Evolutionary conservation across 2,888 invertebrate genomes (phyloP).

Genomic region (Caenorhabditis wallacei): DNA sequence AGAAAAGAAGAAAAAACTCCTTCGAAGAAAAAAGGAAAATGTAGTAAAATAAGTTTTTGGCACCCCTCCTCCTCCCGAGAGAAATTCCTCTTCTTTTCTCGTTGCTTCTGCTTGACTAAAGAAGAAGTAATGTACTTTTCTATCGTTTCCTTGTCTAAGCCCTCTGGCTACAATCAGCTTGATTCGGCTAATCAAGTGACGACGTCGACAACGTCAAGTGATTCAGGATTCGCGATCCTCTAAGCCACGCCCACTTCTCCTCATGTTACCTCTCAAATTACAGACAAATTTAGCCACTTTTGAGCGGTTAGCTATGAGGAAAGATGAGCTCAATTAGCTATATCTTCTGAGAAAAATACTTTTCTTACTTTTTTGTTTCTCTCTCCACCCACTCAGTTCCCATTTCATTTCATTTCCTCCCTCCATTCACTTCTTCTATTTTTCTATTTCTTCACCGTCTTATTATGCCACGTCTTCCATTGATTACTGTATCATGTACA

Average conservation of each 20-base stretch:
- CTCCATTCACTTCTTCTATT: neutral
- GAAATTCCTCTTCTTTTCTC: slow-evolving; percentile 1
- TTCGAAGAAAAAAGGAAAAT: slow-evolving; percentile 8
- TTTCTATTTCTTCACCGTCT: neutral
- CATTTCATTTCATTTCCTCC: slow-evolving; percentile 7
- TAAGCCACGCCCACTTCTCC: slow-evolving; percentile 8
- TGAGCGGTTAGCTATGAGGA: neutral
- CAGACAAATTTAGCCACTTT: slow-evolving; percentile 56
- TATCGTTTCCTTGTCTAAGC: slow-evolving; percentile 50
- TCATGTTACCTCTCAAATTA: neutral
- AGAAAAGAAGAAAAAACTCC: neutral
- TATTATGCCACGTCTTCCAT: slow-evolving; percentile 33
- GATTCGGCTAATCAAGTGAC: slow-evolving; percentile 47
- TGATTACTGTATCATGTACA: slow-evolving; percentile 52
- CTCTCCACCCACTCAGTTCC: slow-evolving; percentile 35
- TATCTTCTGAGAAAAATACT: slow-evolving; percentile 15
- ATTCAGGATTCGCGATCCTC: slow-evolving; percentile 1
- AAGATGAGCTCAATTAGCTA: slow-evolving; percentile 56
- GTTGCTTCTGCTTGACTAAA: slow-evolving; percentile 24
- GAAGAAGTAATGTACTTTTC: slow-evolving; percentile 49
- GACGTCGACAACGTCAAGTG: slow-evolving; percentile 19
- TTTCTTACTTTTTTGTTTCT: slow-evolving; percentile 12
- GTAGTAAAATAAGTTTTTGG: slow-evolving; percentile 51
- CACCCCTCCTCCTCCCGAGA: slow-evolving; percentile 18
- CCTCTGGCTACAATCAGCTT: slow-evolving; percentile 9